phyloP scores from a whole-genome alignment of 2,797 vertebrate genomes.

The Artibeus lituratus region DNA sequence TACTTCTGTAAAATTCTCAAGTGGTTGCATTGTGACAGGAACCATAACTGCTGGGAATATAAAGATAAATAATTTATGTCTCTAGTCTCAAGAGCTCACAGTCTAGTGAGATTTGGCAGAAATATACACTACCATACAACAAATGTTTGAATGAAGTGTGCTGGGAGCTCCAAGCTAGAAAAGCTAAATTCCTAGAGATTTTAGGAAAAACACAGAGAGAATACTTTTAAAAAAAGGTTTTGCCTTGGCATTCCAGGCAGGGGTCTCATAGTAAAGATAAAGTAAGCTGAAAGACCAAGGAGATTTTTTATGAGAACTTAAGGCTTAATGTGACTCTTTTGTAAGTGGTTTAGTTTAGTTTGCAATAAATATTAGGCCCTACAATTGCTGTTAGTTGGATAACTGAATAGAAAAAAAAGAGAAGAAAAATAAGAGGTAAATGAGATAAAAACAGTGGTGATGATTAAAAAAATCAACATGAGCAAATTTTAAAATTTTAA shows the following conservation, averaged over 20 bases:
- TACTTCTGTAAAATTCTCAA: neutral
- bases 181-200: neutral
- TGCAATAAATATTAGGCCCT: neutral
- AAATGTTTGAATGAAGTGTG: neutral
- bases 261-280: neutral
- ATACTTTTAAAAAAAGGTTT: accelerated
- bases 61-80: neutral
- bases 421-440: neutral
- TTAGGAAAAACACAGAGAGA: neutral
- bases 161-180: neutral
- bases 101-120: neutral
- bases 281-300: neutral
- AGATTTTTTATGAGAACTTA: neutral
- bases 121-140: neutral
- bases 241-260: neutral
- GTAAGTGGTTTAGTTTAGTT: neutral
- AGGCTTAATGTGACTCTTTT: neutral
- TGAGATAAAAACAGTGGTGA: neutral
- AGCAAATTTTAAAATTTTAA: neutral
- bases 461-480: neutral
- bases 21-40: neutral
- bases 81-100: neutral
- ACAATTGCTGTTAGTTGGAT: neutral
- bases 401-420: neutral
- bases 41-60: neutral